These are phyloP conservation scores for Ypsolopha scabrella DNA, from an alignment of 2,888 invertebrate genomes.

Conservation along the genomic window DNA sequence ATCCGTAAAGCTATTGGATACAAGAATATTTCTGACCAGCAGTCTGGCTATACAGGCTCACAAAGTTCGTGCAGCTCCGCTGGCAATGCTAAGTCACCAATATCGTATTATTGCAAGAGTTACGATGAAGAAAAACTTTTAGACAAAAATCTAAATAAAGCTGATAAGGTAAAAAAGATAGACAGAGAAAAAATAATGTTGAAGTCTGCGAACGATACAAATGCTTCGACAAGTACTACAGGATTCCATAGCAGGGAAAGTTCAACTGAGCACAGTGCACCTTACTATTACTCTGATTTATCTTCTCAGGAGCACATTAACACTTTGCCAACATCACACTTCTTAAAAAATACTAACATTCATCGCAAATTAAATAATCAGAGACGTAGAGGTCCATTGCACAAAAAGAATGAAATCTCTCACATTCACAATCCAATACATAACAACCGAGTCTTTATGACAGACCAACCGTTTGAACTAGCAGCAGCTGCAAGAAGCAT, in stretches of 20 bases:
- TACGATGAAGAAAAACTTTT: constrained; percentile 42
- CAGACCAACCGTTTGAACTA: constrained; percentile 58
- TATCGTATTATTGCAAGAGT: constrained; percentile 62
- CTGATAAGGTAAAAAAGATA: constrained; percentile 59
- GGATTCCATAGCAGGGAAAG: constrained; percentile 73
- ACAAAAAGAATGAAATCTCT: constrained; percentile 75
- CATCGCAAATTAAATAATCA: constrained; percentile 79
- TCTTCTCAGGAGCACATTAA: constrained; percentile 67
- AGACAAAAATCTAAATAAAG: constrained; percentile 57
- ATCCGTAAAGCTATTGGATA: constrained; percentile 22
- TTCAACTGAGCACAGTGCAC: constrained; percentile 77
- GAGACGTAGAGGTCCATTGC: constrained; percentile 72
- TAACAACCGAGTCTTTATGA: constrained; percentile 37
- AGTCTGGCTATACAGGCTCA: constrained; percentile 39
- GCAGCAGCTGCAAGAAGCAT: constrained; percentile 72
- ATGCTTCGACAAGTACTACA: constrained; percentile 45
- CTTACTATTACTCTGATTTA: constrained; percentile 89
- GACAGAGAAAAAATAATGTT: constrained; percentile 48
- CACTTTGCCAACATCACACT: constrained; percentile 51
- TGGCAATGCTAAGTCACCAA: constrained; percentile 43
- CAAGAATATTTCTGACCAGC: constrained; percentile 32
- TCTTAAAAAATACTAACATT: constrained; percentile 59
- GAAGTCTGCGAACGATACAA: constrained; percentile 36
- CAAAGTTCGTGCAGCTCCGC: constrained; percentile 49
- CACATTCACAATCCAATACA: constrained; percentile 80